phyloP scores from a whole-genome alignment of 2,113 vertebrate species.

The Thomomys bottae region DNA sequence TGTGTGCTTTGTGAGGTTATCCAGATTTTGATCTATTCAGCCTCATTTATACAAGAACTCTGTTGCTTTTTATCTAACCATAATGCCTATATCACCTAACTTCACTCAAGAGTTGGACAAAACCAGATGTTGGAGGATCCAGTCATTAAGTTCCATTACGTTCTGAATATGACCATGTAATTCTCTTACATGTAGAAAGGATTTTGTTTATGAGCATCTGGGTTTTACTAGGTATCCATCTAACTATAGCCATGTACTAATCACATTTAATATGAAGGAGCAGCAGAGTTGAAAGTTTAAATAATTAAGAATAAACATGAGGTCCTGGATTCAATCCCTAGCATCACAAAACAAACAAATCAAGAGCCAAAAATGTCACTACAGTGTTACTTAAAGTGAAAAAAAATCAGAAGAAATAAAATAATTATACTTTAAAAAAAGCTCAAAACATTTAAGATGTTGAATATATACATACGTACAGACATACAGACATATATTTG shows the following conservation, averaged over 20 bases:
- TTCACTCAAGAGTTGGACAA: slow-evolving; percentile 40
- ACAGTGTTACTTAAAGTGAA: slow-evolving; percentile 10
- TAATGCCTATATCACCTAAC: neutral
- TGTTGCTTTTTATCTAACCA: neutral
- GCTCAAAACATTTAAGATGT: neutral
- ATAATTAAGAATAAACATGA: slow-evolving; percentile 16
- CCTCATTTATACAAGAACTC: neutral
- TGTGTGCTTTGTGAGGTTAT: neutral
- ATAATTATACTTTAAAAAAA: neutral
- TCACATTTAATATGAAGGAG: slow-evolving; percentile 43
- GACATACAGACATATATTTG: no score
- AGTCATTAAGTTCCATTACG: neutral
- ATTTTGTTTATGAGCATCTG: slow-evolving; percentile 18
- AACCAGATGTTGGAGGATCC: slow-evolving; percentile 32
- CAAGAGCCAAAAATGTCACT: neutral
- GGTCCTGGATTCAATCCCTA: neutral
- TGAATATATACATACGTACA: neutral
- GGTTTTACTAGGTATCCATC: slow-evolving; percentile 35
- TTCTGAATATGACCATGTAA: neutral
- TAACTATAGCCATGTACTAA: neutral
- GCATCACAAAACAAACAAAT: neutral
- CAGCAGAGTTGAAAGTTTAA: neutral
- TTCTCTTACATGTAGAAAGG: neutral
- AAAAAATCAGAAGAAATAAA: neutral
- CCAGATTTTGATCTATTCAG: neutral